Conservation (phyloP, 2,888 invertebrate genomes). For the Strigamia maritima region DNA sequence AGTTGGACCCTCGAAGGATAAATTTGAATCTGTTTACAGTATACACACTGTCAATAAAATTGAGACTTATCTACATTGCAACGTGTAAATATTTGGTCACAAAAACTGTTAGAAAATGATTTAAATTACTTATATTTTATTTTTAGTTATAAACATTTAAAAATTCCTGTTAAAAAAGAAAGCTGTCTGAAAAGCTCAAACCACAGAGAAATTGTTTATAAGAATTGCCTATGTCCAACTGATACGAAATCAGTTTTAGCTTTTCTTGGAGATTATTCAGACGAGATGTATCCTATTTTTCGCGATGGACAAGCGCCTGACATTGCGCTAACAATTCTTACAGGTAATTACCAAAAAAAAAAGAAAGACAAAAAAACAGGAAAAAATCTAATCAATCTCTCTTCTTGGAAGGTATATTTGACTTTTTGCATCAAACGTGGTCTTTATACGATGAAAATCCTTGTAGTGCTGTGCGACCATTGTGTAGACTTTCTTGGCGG, state of each 20-base stretch:
- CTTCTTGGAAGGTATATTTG: background rate
- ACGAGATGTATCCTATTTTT: background rate
- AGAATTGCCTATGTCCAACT: background rate
- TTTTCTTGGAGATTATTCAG: background rate
- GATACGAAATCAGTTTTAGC: background rate
- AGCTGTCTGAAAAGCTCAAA: background rate
- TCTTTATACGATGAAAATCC: slow-evolving; percentile 12
- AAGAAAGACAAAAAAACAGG: background rate
- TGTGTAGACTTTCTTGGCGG: background rate
- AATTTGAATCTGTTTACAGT: background rate
- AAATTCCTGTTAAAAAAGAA: background rate
- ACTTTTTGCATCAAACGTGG: background rate
- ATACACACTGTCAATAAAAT: background rate
- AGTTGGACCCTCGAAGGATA: background rate
- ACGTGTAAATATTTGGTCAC: background rate
- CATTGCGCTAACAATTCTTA: background rate
- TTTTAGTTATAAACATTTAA: slow-evolving; percentile 9
- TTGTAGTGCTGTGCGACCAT: background rate
- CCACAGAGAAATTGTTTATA: background rate
- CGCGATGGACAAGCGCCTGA: background rate
- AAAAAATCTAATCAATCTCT: background rate
- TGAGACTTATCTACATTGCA: background rate
- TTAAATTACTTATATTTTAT: background rate
- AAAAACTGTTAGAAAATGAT: background rate
- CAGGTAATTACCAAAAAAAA: background rate